Evolutionary conservation across 1,140 invertebrate genomes (phyloP), one percentile per base, ranked within the genome.

Genomic region (Nilaparvata lugens): DNA sequence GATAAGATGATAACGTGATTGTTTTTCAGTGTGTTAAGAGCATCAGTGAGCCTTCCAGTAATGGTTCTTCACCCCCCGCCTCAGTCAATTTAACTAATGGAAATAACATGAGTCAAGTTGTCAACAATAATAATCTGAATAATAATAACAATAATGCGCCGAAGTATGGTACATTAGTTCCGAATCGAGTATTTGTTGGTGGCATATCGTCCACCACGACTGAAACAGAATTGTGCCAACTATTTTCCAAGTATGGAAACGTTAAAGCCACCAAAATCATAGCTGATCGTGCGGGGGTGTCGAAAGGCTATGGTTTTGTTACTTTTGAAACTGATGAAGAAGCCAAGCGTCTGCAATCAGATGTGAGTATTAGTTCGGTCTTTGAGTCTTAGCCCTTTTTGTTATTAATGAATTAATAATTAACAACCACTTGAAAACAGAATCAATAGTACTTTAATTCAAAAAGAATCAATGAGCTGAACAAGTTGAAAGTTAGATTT

Each of bases 251-350:
- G 28, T 96, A 93, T 75, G 93, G 94, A 13, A 88, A 88, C 52
- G 93, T 97, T 1, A 94, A 89, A 69, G 91, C 88, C 31, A 91
- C 91, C 25, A 95, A 97, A 78, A 96, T 97, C 63, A 96, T 97
- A 67, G 85, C 87, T 66, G 94, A 97, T 74, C 78, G 93, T 66
- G 91, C 91, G 63, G 93, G 93, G 2, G 90, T 95, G 1, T 95
- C 93, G 38, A 95, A 95, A 78, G 94, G 94, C 51, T 95, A 94
- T 68, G 92, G 91, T 4, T 95, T 97, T 77, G 91, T 97, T 45
- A 97, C 95, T 14, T 97, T 96, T 77, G 93, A 92, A 76, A 89
- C 85, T 45, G 90, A 93, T 73, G 88, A 93, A 70, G 91, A 93
- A 76, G 91, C 91, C 1, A 87, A 88, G 70, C 79, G 85, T 71